These are phyloP conservation scores for Leptopilina drosophilae DNA, from an alignment of 2,888 invertebrate species.

Conservation along the genomic window DNA sequence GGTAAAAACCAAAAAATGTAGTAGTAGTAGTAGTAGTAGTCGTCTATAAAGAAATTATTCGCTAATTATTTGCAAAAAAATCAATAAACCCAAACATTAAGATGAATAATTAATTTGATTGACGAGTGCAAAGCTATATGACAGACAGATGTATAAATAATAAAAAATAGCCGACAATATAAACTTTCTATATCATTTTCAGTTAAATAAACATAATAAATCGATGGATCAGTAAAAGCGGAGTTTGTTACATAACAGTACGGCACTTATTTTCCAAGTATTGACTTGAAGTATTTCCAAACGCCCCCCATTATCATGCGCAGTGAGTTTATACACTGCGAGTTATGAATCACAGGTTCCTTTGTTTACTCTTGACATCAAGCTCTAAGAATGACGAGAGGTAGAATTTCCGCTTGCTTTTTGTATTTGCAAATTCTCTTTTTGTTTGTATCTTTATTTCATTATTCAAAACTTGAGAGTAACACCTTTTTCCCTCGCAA, in stretches of 20 bases:
- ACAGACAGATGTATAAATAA: too few relatives aligned
- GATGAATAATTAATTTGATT: too few relatives aligned
- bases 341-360: conserved; percentile 31
- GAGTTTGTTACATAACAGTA: conserved; percentile 24
- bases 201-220: background rate
- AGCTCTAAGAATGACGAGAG: background rate
- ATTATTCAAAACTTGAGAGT: too few relatives aligned
- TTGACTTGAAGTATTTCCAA: conserved; percentile 37
- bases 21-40: too few relatives aligned
- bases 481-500: too few relatives aligned
- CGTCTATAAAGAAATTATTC: too few relatives aligned
- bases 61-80: too few relatives aligned
- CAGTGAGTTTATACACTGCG: conserved; percentile 15
- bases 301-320: conserved; percentile 35
- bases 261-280: conserved; percentile 34
- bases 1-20: too few relatives aligned
- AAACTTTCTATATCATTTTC: background rate
- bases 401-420: background rate
- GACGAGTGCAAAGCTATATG: too few relatives aligned
- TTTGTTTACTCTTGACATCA: conserved; percentile 32
- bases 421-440: background rate
- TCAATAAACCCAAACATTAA: too few relatives aligned
- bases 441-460: background rate
- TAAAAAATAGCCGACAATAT: too few relatives aligned
- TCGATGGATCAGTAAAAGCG: conserved; percentile 5